These are phyloP conservation scores for Otocyon megalotis DNA, from an alignment of 2,113 vertebrate genomes.

Conservation along the genomic window DNA sequence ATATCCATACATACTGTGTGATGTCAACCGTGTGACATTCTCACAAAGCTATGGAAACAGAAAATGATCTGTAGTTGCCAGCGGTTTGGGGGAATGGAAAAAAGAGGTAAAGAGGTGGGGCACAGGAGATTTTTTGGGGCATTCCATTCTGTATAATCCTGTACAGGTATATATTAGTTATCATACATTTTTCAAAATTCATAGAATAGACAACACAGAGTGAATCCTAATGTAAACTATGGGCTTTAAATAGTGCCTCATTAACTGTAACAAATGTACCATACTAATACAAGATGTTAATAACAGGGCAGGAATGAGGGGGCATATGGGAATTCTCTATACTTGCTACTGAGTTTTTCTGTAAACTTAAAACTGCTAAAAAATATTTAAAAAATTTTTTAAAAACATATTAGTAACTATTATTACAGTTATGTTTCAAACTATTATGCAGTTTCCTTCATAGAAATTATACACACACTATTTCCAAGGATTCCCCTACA, in stretches of 20 bases:
- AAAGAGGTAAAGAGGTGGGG: neutral
- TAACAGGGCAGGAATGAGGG: neutral
- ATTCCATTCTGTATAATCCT: neutral
- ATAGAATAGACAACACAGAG: neutral
- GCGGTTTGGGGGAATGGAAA: neutral
- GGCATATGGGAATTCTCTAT: neutral
- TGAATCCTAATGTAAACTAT: neutral
- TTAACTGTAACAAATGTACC: neutral
- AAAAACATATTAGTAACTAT: neutral
- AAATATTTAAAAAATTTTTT: neutral
- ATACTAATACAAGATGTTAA: neutral
- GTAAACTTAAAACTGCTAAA: neutral
- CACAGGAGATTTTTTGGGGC: neutral
- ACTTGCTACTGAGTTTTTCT: conserved; percentile 1
- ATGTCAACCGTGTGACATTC: neutral
- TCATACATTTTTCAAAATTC: neutral
- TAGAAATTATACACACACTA: neutral
- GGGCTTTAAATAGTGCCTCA: neutral
- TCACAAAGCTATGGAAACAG: neutral
- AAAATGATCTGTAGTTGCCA: neutral
- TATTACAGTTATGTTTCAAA: neutral
- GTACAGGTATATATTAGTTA: neutral
- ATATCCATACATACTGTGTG: neutral
- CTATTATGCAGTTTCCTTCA: neutral
- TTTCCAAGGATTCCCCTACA: neutral